Conservation (phyloP, 2,113 vertebrate genomes). For the Gymnobelideus leadbeateri region DNA sequence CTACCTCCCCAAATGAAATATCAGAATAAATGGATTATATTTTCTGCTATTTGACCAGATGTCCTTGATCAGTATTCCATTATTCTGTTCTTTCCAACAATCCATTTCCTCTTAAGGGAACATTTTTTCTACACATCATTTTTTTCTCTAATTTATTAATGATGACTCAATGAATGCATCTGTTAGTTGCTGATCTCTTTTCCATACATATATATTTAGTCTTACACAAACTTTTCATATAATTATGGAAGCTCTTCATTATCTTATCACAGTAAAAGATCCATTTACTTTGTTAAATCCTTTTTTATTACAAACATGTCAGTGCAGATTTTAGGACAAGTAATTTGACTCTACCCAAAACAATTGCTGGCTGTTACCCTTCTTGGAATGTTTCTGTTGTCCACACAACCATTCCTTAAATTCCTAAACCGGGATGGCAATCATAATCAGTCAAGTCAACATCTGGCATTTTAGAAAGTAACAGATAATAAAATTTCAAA, state of each 20-base stretch:
- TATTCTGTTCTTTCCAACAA: conserved; percentile 39
- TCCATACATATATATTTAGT: not conserved
- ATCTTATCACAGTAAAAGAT: conserved; percentile 26
- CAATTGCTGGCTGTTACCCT: not conserved
- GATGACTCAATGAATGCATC: conserved; percentile 2
- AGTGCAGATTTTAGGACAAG: not conserved
- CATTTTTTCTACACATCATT: not conserved
- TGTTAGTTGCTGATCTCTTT: not conserved
- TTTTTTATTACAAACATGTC: conserved; percentile 32
- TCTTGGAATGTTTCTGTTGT: not conserved
- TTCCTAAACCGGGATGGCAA: not conserved
- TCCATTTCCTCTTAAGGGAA: conserved; percentile 44
- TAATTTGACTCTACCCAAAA: not conserved
- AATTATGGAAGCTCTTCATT: not conserved
- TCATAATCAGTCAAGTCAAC: conserved; percentile 28
- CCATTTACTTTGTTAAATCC: not conserved
- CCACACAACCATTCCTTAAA: not conserved
- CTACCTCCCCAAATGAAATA: not conserved
- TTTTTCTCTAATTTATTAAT: conserved; percentile 29
- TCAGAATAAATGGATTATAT: conserved; percentile 23
- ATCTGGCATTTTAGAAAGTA: conserved; percentile 33
- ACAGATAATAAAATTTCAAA: conserved; percentile 43
- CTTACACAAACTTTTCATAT: not conserved
- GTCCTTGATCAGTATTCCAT: not conserved
- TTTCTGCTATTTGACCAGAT: conserved; percentile 26